Base-by-base conservation (phyloP, 37 sponge, comb jelly and placozoan species). In the Eunapius fragilis region DNA sequence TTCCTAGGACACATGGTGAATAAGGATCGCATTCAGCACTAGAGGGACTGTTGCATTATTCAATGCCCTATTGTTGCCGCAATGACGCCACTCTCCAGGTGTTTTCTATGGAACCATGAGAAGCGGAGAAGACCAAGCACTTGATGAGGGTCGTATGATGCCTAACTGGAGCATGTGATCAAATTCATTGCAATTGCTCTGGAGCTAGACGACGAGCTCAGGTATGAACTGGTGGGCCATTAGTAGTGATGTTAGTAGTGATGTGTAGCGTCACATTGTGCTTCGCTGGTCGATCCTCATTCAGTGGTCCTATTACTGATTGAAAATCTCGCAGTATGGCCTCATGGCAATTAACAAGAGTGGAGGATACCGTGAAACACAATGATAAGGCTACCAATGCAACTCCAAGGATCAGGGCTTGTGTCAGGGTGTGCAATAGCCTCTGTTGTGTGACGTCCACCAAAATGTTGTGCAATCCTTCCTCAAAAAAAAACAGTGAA, bases 11-110 rank as follows among this genome's bases (percentile, higher is more conserved):
- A n/a, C n/a, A n/a, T n/a, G n/a, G n/a, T n/a, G n/a, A n/a, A n/a
- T n/a, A n/a, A n/a, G n/a, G n/a, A n/a, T n/a, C n/a, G n/a, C n/a
- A n/a, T n/a, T n/a, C n/a, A n/a, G n/a, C n/a, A n/a, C n/a, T n/a
- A n/a, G n/a, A 3, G 87, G 84, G 0, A 70, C 45, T 34, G 92
- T 87, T 80, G 83, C 80, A 33, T 77, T 68, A 79, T 91, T 91
- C 45, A 91, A 80, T 0, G 87, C 83, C 24, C 84, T 69, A 34
- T 91, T 87, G 80, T 87, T 87, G 30, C 84, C 92, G 72, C 92
- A 87, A 0, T 84, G 92, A n/a, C 84, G 72, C 92, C 92, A 83
- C 48, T 92, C 88, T 2, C 92, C 81, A 3, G 84, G 70, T 0
- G 85, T 71, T 26, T 78, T 80, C 75, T 86, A 86, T 19, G 88